phyloP scores from a whole-genome alignment of 2,113 vertebrate species.

The Antechinus flavipes region DNA sequence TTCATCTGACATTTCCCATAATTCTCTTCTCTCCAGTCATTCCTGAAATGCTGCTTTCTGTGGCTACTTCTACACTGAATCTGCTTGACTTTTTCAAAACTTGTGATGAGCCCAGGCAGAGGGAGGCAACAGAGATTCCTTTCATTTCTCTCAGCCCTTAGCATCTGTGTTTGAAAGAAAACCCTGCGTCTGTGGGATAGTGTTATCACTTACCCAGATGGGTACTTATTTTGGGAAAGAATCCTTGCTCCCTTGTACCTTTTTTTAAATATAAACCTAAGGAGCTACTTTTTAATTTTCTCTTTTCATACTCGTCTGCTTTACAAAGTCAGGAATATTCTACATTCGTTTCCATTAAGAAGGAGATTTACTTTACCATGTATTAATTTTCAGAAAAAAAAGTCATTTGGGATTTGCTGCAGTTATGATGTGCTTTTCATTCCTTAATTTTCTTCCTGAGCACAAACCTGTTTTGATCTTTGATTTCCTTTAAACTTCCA shows the following conservation, averaged over 20 bases:
- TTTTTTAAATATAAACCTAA: slow-evolving; percentile 63
- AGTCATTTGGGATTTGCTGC: slow-evolving; percentile 64
- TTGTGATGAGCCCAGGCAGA: background rate
- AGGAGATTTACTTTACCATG: slow-evolving; percentile 56
- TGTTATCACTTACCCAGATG: slow-evolving; percentile 40
- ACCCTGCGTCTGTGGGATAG: background rate
- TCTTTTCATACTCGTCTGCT: slow-evolving; percentile 38
- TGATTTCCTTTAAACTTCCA: slow-evolving; percentile 76
- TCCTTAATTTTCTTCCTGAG: slow-evolving; percentile 76
- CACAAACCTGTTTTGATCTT: slow-evolving; percentile 77
- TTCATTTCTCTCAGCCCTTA: background rate
- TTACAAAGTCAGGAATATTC: slow-evolving; percentile 48
- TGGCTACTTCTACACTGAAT: background rate
- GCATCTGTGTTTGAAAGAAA: slow-evolving; percentile 42
- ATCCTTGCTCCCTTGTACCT: slow-evolving; percentile 46
- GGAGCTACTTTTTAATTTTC: slow-evolving; percentile 55
- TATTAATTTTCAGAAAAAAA: slow-evolving; percentile 71
- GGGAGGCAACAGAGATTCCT: background rate
- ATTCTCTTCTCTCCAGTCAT: fast-evolving
- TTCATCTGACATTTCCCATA: background rate
- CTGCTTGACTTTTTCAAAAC: background rate
- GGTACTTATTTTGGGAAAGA: slow-evolving; percentile 29
- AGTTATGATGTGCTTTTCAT: slow-evolving; percentile 64
- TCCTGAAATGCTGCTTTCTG: background rate
- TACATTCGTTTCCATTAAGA: slow-evolving; percentile 49